Evolutionary conservation across 2,113 vertebrate species (phyloP).

Genomic region (Sula dactylatra): DNA sequence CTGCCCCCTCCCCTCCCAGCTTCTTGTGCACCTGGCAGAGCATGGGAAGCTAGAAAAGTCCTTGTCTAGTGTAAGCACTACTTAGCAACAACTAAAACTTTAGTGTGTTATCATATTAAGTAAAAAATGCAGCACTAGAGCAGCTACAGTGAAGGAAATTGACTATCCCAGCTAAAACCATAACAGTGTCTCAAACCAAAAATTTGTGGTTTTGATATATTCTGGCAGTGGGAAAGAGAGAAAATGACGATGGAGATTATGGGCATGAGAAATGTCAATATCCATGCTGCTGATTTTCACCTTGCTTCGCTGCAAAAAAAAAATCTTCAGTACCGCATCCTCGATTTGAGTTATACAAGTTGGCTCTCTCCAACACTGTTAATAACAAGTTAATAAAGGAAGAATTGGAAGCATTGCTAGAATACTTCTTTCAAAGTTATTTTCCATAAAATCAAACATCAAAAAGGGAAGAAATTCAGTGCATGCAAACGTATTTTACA

Average conservation of each 20-base stretch:
- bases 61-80: too few relatives aligned
- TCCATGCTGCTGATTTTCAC: background rate
- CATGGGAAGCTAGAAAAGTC: too few relatives aligned
- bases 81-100: too few relatives aligned
- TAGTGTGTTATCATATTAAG: too few relatives aligned
- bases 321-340: background rate
- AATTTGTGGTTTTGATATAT: background rate
- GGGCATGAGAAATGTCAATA: background rate
- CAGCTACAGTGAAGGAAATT: too few relatives aligned
- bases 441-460: background rate
- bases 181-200: background rate
- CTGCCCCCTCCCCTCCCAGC: too few relatives aligned
- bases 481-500: background rate
- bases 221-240: background rate
- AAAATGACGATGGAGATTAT: background rate
- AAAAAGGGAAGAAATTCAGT: background rate
- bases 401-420: background rate
- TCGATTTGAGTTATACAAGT: background rate
- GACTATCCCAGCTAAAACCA: too few relatives aligned
- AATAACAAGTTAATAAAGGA: background rate
- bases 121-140: too few relatives aligned
- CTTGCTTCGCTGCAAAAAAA: background rate
- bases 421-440: background rate
- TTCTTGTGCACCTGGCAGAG: too few relatives aligned
- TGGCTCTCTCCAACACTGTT: background rate